Conservation (phyloP, 1,140 invertebrate genomes). For the Anastrepha ludens region DNA sequence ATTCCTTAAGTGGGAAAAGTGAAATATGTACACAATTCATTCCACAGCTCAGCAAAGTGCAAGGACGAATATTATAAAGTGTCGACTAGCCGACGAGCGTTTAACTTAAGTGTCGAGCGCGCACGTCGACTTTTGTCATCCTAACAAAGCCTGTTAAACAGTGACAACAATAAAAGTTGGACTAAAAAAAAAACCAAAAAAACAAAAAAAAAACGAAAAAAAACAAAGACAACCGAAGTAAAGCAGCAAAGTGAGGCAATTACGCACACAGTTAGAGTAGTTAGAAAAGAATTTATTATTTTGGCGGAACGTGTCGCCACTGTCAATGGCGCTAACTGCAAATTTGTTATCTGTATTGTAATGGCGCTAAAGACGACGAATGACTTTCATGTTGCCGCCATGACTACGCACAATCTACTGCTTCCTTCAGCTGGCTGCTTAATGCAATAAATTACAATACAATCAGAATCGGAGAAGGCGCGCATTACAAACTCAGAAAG, state of each 20-base stretch:
- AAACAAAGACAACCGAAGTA: too few relatives aligned
- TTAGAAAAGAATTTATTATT: slow-evolving; percentile 41
- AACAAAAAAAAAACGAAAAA: too few relatives aligned
- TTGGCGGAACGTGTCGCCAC: slow-evolving; percentile 25
- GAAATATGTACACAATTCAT: not conserved
- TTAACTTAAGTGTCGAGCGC: slow-evolving; percentile 29
- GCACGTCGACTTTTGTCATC: not conserved
- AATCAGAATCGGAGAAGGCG: not conserved
- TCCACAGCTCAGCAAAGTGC: not conserved
- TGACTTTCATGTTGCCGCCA: not conserved
- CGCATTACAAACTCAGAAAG: not conserved
- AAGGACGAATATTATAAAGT: not conserved
- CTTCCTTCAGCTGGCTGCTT: not conserved
- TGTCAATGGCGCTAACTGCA: slow-evolving; percentile 22
- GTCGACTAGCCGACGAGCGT: slow-evolving; percentile 5
- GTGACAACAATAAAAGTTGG: slow-evolving; percentile 19
- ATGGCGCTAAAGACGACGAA: not conserved
- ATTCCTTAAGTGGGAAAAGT: not conserved
- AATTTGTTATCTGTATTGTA: slow-evolving; percentile 16
- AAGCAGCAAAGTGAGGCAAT: not conserved
- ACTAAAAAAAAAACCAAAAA: too few relatives aligned
- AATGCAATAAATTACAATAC: slow-evolving; percentile 13
- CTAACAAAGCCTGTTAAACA: slow-evolving; percentile 16
- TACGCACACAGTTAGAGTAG: not conserved
- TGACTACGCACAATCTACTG: not conserved